Conservation (phyloP, 2,113 vertebrate species). For the Python bivittatus region DNA sequence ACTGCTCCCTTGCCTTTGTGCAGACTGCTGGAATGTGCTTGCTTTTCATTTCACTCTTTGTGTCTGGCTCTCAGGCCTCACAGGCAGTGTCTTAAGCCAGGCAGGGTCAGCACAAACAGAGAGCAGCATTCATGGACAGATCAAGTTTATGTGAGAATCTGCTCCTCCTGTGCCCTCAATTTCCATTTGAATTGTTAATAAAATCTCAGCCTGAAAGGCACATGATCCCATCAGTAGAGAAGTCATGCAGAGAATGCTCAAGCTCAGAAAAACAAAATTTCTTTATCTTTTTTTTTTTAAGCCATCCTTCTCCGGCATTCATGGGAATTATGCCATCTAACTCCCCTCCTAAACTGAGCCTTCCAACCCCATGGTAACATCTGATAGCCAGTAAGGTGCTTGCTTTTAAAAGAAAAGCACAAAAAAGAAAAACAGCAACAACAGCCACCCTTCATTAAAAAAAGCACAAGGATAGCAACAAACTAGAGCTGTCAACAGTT, state of each 20-base stretch:
- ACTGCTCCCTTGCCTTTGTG: constrained; percentile 79
- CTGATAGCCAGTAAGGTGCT: constrained; percentile 64
- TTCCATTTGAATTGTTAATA: constrained; percentile 99
- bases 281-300: constrained; percentile 75
- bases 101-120: constrained; percentile 92
- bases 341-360: constrained; percentile 53
- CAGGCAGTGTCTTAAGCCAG: constrained; percentile 86
- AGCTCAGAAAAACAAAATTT: constrained; percentile 80
- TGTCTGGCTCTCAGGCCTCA: constrained; percentile 82
- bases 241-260: constrained; percentile 83
- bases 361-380: constrained; percentile 59
- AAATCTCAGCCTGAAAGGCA: constrained; percentile 86
- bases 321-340: constrained; percentile 78
- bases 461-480: constrained; percentile 47
- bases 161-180: constrained; percentile 90
- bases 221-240: constrained; percentile 85
- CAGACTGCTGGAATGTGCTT: constrained; percentile 83
- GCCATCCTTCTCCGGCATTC: constrained; percentile 71
- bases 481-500: constrained; percentile 52
- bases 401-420: constrained; percentile 36
- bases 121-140: constrained; percentile 95
- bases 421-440: constrained; percentile 45
- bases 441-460: not conserved
- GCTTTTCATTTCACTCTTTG: constrained; percentile 85
- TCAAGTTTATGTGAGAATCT: constrained; percentile 99